These are phyloP conservation scores for Epinotia nisella DNA, from an alignment of 2,888 invertebrate species.

Conservation along the genomic window DNA sequence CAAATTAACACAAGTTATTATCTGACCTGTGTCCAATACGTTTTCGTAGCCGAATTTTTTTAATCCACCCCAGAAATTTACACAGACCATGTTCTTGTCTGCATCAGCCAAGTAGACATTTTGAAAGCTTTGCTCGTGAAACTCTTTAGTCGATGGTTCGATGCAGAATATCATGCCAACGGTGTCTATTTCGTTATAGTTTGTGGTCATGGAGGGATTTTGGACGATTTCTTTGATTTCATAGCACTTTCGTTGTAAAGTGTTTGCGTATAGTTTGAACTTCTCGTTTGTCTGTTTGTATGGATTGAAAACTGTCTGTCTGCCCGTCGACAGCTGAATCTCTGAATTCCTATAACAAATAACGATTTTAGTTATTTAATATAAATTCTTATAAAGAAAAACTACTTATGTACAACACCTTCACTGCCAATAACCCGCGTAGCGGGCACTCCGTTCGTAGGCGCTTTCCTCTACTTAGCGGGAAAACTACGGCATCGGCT, in stretches of 20 bases:
- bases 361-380: constrained; percentile 12
- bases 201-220: constrained; percentile 58
- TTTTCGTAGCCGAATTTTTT: constrained; percentile 82
- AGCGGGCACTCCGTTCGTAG: no score
- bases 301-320: constrained; percentile 76
- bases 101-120: constrained; percentile 85
- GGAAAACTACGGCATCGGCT: no score
- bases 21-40: constrained; percentile 83
- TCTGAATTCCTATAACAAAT: constrained; percentile 76
- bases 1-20: constrained; percentile 86
- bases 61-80: constrained; percentile 84
- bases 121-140: constrained; percentile 76
- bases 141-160: constrained; percentile 75
- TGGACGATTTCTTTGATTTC: constrained; percentile 75
- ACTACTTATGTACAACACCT: neutral
- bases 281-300: constrained; percentile 57
- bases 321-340: constrained; percentile 83
- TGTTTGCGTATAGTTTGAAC: constrained; percentile 52
- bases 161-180: constrained; percentile 87
- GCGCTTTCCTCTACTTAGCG: no score
- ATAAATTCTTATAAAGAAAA: neutral
- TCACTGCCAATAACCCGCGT: no score
- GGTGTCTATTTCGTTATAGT: constrained; percentile 89
- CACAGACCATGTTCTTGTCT: constrained; percentile 78
- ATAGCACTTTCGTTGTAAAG: constrained; percentile 69